These are phyloP conservation scores for Labrus mixtus DNA, from an alignment of 2,113 vertebrate species.

Conservation along the genomic window DNA sequence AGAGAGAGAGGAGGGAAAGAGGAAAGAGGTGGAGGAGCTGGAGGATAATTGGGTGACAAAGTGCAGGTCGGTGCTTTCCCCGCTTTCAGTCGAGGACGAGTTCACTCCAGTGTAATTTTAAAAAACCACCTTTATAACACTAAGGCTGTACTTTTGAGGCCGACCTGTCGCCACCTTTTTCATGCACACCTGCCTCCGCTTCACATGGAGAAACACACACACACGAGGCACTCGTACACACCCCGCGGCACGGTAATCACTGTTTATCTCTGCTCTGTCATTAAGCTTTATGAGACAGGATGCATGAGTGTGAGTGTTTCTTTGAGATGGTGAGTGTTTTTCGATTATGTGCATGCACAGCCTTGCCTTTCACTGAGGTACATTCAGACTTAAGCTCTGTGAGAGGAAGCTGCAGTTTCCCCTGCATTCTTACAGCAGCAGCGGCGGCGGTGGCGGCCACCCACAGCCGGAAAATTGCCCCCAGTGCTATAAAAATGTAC, in stretches of 20 bases:
- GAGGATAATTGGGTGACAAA: slow-evolving; percentile 63
- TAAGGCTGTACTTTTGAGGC: neutral
- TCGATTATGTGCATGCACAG: slow-evolving; percentile 69
- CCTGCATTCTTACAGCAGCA: slow-evolving; percentile 64
- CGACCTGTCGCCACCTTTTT: slow-evolving; percentile 36
- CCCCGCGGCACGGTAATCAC: slow-evolving; percentile 69
- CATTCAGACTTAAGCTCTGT: slow-evolving; percentile 54
- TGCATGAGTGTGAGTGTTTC: slow-evolving; percentile 59
- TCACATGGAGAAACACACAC: slow-evolving; percentile 29
- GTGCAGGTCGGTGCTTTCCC: slow-evolving; percentile 65
- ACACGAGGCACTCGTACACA: neutral
- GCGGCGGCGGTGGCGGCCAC: slow-evolving; percentile 58
- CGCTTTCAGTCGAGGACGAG: slow-evolving; percentile 41
- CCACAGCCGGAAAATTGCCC: slow-evolving; percentile 73
- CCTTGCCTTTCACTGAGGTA: slow-evolving; percentile 69
- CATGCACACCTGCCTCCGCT: slow-evolving; percentile 61
- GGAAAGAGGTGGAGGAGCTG: slow-evolving; percentile 33
- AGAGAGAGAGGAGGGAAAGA: slow-evolving; percentile 16
- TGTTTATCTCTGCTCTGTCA: slow-evolving; percentile 75
- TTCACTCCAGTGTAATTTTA: slow-evolving; percentile 56
- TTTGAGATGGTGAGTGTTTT: slow-evolving; percentile 59
- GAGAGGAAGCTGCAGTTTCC: slow-evolving; percentile 73
- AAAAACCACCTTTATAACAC: slow-evolving; percentile 30
- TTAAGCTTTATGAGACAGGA: slow-evolving; percentile 83
- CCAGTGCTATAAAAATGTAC: slow-evolving; percentile 55